Evolutionary conservation across 1,140 invertebrate genomes (phyloP), one percentile per base, ranked within the genome.

Genomic region (Trichonephila inaurata): DNA sequence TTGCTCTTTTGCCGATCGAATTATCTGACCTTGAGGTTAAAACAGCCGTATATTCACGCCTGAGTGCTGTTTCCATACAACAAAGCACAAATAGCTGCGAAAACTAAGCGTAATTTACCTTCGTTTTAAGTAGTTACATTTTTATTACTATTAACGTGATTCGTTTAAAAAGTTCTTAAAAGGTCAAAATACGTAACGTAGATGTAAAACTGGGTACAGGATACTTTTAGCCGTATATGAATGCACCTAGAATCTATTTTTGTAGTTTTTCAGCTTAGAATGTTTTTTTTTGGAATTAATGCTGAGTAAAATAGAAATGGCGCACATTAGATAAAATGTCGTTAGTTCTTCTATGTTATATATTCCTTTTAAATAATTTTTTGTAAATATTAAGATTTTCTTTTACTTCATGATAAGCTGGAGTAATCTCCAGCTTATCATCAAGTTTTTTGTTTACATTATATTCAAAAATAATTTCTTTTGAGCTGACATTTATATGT

Each of bases 51-150:
- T 6, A 24, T 92, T 87, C 85, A 72, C 91, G 91, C 83, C 72
- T 51, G n/a, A 60, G 8, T 24, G 91, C 91, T 92, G 91, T 92
- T 72, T 40, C 91, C 83, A 92, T 92, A 77, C 77, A 87, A 92
- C 91, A 92, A 77, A 87, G 58, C 81, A 60, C 72, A 92, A 92
- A 92, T 92, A 87, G 82, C 64, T 0, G 83, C 10, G 12, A 77
- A 28, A 40, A 77, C 28, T 28, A 89, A 51, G 44, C 33, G 58
- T 51, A 51, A 51, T 12, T 10, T 19, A 44, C 69, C n/a, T n/a
- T 81, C 58, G 28, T 61, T 44, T 81, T 90, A 81, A 81, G 69
- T 61, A 90, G 72, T 21, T 90, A 58, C 24, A 7, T 44, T 18
- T 90, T 81, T 81, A 69, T n/a, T 61, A n/a, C 21, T 33, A 14